phyloP scores from a whole-genome alignment of 2,888 invertebrate genomes.

The Nudaria mundana region DNA sequence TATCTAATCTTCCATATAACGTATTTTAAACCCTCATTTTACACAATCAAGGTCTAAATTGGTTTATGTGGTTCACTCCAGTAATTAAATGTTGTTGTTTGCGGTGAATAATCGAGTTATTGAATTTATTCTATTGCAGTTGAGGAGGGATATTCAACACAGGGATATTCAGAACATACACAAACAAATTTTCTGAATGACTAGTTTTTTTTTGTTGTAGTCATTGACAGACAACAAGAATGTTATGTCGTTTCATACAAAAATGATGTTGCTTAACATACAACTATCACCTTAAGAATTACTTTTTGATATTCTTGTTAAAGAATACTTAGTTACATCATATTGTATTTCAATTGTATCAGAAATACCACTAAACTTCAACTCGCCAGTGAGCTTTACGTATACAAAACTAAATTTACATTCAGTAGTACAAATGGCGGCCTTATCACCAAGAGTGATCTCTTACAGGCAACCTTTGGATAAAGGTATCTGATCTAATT shows the following conservation, averaged over 20 bases:
- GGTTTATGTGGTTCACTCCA: background rate
- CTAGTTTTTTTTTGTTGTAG: too few species aligned
- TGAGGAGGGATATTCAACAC: background rate
- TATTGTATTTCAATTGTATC: slow-evolving; percentile 61
- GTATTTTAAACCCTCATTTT: slow-evolving; percentile 1
- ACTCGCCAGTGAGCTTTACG: slow-evolving; percentile 36
- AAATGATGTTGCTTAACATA: slow-evolving; percentile 16
- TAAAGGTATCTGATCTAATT: too few species aligned
- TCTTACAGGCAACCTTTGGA: too few species aligned
- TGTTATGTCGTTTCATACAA: too few species aligned
- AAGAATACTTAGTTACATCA: slow-evolving; percentile 49
- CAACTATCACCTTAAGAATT: slow-evolving; percentile 46
- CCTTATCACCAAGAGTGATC: too few species aligned
- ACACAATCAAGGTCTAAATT: slow-evolving; percentile 3
- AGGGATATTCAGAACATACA: too few species aligned
- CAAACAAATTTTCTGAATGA: too few species aligned
- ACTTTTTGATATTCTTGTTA: slow-evolving; percentile 52
- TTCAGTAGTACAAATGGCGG: too few species aligned
- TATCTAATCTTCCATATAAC: slow-evolving; percentile 6
- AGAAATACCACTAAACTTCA: slow-evolving; percentile 41
- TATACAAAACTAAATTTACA: too few species aligned
- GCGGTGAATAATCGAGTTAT: background rate
- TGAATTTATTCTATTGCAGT: background rate
- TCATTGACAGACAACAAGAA: too few species aligned
- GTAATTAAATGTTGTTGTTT: too few species aligned